phyloP scores from a whole-genome alignment of 2,797 vertebrate species.

The Gymnothorax reevesii region DNA sequence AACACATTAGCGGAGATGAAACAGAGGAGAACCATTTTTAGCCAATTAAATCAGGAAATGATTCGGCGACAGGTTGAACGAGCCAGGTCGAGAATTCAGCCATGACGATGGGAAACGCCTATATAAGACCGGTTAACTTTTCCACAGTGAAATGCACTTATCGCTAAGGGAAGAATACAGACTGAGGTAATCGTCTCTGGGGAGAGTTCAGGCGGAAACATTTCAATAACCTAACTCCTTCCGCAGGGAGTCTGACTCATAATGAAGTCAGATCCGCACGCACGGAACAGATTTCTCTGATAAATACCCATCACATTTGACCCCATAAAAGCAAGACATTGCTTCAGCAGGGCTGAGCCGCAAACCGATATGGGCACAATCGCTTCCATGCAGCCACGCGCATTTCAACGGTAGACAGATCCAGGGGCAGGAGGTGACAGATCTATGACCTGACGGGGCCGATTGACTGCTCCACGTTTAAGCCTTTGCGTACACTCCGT shows the following conservation, averaged over 20 bases:
- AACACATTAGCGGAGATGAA: too few relatives aligned
- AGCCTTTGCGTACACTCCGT: constrained; percentile 42
- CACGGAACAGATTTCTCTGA: constrained; percentile 26
- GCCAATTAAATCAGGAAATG: too few relatives aligned
- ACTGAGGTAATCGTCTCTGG: not conserved
- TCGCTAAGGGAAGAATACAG: not conserved
- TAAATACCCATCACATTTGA: constrained; percentile 28
- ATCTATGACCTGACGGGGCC: constrained; percentile 45
- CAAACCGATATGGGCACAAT: constrained; percentile 43
- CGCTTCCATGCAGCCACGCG: constrained; percentile 36
- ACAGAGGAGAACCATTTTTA: too few relatives aligned
- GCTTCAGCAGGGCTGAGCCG: constrained; percentile 23
- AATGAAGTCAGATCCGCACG: not conserved
- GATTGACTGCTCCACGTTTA: constrained; percentile 50
- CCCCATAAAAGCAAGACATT: constrained; percentile 37
- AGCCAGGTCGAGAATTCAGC: too few relatives aligned
- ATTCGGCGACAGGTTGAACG: too few relatives aligned
- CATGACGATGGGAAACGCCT: too few relatives aligned
- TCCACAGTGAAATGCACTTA: not conserved
- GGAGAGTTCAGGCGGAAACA: not conserved
- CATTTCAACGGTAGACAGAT: constrained; percentile 46
- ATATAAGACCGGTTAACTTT: too few relatives aligned
- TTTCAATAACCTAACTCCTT: not conserved
- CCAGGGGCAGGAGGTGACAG: constrained; percentile 35
- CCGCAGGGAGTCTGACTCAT: not conserved